These are phyloP conservation scores for Radopholus similis DNA, from an alignment of 1,140 invertebrate species.

Conservation along the genomic window DNA sequence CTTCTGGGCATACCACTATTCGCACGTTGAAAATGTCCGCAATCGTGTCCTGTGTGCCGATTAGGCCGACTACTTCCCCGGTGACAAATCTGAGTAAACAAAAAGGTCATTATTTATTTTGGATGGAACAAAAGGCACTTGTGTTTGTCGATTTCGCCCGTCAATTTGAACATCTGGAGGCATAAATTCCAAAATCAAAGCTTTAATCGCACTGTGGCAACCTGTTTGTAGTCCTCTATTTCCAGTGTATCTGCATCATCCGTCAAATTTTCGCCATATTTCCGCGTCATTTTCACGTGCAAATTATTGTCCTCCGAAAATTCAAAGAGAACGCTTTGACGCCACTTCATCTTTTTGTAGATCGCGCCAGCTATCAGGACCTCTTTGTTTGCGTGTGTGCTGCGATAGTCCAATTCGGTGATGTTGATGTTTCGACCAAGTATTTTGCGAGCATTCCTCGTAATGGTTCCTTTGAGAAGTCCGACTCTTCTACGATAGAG, in stretches of 20 bases:
- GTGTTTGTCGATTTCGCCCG: conserved; percentile 30
- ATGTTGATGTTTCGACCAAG: conserved; percentile 11
- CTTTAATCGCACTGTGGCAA: conserved; percentile 9
- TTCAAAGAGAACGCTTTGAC: conserved; percentile 34
- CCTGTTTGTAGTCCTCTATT: conserved; percentile 42
- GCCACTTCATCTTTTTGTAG: conserved; percentile 34
- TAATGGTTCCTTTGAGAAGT: neutral
- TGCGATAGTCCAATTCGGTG: neutral
- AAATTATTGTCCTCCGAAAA: conserved; percentile 27
- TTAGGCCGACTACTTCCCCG: conserved; percentile 35
- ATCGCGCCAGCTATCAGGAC: conserved; percentile 27
- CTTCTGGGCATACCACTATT: conserved; percentile 19
- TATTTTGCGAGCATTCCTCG: conserved; percentile 12
- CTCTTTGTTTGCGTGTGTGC: conserved; percentile 14
- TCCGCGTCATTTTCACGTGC: conserved; percentile 22
- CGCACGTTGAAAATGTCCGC: conserved; percentile 29
- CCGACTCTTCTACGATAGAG: conserved; percentile 8
- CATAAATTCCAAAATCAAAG: neutral
- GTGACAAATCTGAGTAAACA: conserved; percentile 30
- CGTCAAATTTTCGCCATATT: conserved; percentile 16
- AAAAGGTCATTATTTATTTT: too few species aligned
- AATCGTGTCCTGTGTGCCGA: conserved; percentile 8
- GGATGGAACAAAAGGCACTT: too few species aligned
- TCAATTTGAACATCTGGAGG: conserved; percentile 28
- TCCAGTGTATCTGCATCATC: conserved; percentile 25